Base-by-base conservation (phyloP, 1,140 invertebrate genomes). In the Grapholita molesta region DNA sequence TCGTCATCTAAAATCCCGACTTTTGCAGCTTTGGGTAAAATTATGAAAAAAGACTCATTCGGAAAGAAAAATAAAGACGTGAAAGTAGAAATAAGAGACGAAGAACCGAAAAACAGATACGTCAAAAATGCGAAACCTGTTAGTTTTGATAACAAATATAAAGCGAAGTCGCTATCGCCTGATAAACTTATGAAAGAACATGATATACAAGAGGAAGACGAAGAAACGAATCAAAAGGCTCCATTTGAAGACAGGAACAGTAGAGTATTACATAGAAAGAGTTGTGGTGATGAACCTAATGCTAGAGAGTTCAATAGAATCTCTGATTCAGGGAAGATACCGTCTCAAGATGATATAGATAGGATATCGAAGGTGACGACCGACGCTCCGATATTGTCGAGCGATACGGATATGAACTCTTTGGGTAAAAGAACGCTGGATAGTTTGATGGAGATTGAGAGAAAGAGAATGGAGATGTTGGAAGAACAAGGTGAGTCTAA, bases 401-500 rank as follows among this genome's bases (percentile, higher is more conserved):
- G 88, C 55, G 94, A 94, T 78, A 94, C 94, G 11, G 93, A 95
- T 76, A 94, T 94, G 78, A 93, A 92, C 71, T 95, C 95, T 32
- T 92, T 96, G 48, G 96, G 96, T 18, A 94, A 95, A 72, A 95
- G 96, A 80, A 97, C 97, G n/a, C 94, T 97, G 64, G 96, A 97
- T 73, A 98, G 97, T 74, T 92, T 98, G 30, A 95, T 96, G 89
- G 97, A 98, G 92, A 97, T 98, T 69, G 97, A 98, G 88, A 94
- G 96, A 83, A 97, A 97, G 88, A 93, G 97, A 53, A 95, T 97
- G 78, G 93, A 97, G 71, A 95, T 97, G 93, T 93, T 98, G 78
- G 97, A 96, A 69, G 96, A 98, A 88, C 97, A 98, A 96, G 97
- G 97, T 97, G 90, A 82, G 77, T 61, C n/a, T n/a, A n/a, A n/a